These are phyloP conservation scores for Ibycter americanus DNA, from an alignment of 2,797 vertebrate genomes.

Conservation along the genomic window DNA sequence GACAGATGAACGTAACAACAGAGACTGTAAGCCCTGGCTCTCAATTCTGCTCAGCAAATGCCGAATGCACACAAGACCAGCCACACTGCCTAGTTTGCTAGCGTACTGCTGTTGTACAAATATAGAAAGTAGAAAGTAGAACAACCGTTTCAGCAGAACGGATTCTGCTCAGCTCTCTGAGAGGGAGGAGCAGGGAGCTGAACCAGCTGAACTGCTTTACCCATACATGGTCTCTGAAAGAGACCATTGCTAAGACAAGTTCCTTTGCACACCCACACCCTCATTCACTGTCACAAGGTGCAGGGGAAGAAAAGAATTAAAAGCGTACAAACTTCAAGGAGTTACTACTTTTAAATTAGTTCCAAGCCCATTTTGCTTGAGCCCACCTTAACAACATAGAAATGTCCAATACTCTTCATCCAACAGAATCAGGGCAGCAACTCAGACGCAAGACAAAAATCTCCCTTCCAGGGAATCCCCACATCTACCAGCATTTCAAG, in stretches of 20 bases:
- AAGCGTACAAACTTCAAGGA: neutral
- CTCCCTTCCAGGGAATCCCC: neutral
- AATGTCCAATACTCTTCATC: neutral
- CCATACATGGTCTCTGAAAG: constrained; percentile 75
- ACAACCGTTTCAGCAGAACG: constrained; percentile 61
- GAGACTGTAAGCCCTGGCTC: constrained; percentile 16
- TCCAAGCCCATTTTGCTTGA: neutral
- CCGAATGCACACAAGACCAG: neutral
- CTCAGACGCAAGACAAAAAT: neutral
- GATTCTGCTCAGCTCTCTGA: constrained; percentile 38
- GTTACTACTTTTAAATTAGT: neutral
- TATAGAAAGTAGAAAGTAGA: constrained; percentile 73
- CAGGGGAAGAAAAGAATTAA: neutral
- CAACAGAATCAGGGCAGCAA: neutral
- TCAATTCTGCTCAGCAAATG: neutral
- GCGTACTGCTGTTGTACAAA: constrained; percentile 69
- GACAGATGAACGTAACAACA: constrained; percentile 46
- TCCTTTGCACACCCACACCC: neutral
- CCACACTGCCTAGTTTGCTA: neutral
- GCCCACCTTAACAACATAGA: neutral
- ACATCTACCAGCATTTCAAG: neutral
- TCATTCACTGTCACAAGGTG: neutral
- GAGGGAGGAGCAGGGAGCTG: constrained; percentile 73
- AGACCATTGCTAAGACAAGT: constrained; percentile 42
- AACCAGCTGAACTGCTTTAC: constrained; percentile 69